Percentiles rank a stretch among this genome's conserved stretches.
Evolutionary conservation across 2,888 invertebrate genomes (phyloP).

Genomic region (Heliconius charithonia): DNA sequence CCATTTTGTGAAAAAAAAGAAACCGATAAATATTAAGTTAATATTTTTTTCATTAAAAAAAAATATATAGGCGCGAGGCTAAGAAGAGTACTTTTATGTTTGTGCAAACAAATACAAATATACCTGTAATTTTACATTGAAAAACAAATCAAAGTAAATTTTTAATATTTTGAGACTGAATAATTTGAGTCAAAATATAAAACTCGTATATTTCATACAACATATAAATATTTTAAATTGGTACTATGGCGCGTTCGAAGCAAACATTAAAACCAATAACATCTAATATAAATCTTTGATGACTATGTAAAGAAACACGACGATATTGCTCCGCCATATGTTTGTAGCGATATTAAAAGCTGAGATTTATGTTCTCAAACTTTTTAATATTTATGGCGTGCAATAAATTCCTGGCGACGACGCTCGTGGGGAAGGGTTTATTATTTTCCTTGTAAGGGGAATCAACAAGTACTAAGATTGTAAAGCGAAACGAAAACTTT

Average conservation of each 20-base stretch:
- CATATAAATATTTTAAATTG: too few relatives aligned
- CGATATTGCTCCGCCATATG: constrained; percentile 64
- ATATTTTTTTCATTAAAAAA: background rate
- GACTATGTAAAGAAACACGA: constrained; percentile 41
- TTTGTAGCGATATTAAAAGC: constrained; percentile 73
- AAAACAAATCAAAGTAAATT: background rate
- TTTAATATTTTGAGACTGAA: too few relatives aligned
- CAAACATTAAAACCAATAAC: too few relatives aligned
- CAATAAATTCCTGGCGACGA: constrained; percentile 79
- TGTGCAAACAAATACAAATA: too few relatives aligned
- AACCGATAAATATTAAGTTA: background rate
- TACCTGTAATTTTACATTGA: too few relatives aligned
- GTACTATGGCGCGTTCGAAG: too few relatives aligned
- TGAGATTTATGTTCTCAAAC: constrained; percentile 76
- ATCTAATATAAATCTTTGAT: constrained; percentile 43
- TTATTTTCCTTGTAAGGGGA: constrained; percentile 71
- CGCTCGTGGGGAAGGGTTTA: constrained; percentile 74
- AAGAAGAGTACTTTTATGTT: too few relatives aligned
- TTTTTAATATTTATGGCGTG: constrained; percentile 82
- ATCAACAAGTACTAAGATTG: constrained; percentile 71
- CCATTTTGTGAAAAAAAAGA: too few relatives aligned
- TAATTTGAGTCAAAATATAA: too few relatives aligned
- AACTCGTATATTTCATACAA: too few relatives aligned
- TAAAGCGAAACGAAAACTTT: constrained; percentile 43
- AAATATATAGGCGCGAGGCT: too few relatives aligned